Conservation (phyloP, 2,888 invertebrate genomes). For the Zele albiditarsus region DNA sequence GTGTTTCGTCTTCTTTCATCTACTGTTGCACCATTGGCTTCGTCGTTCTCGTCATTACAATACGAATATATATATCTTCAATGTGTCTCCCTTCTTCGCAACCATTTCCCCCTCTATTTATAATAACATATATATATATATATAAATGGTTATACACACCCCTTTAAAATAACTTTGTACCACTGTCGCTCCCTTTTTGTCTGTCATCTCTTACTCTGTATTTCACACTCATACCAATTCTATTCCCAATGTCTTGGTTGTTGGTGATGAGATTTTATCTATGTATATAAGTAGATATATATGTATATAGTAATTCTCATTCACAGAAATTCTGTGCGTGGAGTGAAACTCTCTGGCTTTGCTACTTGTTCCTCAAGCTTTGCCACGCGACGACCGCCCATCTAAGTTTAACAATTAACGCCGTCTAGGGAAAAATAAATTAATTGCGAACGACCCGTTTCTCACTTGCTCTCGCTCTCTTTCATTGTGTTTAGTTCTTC, state of each 20-base stretch:
- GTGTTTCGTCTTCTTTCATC: constrained; percentile 56
- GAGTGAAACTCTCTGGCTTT: constrained; percentile 29
- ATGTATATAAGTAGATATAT: not conserved
- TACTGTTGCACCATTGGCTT: constrained; percentile 43
- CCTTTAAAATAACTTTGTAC: constrained; percentile 5
- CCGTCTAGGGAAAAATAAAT: constrained; percentile 68
- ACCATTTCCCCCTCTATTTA: not conserved
- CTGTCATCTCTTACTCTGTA: not conserved
- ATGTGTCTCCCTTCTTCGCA: not conserved
- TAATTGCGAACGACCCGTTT: constrained; percentile 61
- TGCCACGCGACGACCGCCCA: constrained; percentile 66
- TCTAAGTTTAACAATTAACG: constrained; percentile 73
- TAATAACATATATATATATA: not conserved
- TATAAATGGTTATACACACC: not conserved
- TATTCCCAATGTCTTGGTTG: constrained; percentile 18
- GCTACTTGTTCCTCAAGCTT: constrained; percentile 60
- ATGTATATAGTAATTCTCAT: constrained; percentile 9
- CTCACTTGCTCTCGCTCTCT: constrained; percentile 15
- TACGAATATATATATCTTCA: too few species aligned
- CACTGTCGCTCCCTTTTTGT: not conserved
- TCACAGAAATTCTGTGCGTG: constrained; percentile 19
- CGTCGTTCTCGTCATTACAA: constrained; percentile 12
- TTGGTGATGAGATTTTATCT: not conserved
- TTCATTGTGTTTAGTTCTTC: not conserved
- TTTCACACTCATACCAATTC: not conserved